phyloP scores from a whole-genome alignment of 2,113 vertebrate genomes.

The Poeciliopsis occidentalis region DNA sequence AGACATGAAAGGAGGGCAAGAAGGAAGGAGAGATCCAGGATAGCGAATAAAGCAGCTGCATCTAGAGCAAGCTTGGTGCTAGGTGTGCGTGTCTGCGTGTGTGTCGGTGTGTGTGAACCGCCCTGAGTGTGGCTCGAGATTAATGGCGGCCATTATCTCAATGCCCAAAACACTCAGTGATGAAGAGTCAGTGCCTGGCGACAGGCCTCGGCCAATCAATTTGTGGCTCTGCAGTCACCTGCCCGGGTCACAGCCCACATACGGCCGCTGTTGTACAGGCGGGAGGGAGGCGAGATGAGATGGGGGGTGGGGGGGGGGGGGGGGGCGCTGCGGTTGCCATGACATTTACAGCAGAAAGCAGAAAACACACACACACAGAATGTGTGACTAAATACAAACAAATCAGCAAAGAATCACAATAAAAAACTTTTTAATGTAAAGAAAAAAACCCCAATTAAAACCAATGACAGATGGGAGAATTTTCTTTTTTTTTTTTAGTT shows the following conservation, averaged over 20 bases:
- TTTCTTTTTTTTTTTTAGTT: no score
- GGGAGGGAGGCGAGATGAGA: constrained; percentile 14
- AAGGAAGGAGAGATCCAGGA: constrained; percentile 10
- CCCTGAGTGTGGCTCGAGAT: constrained; percentile 69
- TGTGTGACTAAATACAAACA: not conserved
- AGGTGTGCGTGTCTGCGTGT: constrained; percentile 30
- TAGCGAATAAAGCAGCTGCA: constrained; percentile 43
- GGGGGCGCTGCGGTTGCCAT: not conserved
- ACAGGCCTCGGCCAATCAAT: constrained; percentile 73
- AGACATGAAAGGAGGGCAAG: not conserved
- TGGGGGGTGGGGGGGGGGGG: not conserved
- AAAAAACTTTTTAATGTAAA: no score
- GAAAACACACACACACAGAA: not conserved
- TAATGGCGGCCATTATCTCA: constrained; percentile 79
- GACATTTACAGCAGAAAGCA: constrained; percentile 7
- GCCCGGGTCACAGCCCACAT: constrained; percentile 67
- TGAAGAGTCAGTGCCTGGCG: constrained; percentile 76
- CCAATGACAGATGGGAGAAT: no score
- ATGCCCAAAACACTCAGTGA: constrained; percentile 81
- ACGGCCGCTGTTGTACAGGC: constrained; percentile 33
- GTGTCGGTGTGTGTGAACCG: constrained; percentile 38
- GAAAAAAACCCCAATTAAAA: no score
- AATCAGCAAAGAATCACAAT: no score
- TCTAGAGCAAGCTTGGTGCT: constrained; percentile 36
- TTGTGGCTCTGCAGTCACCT: constrained; percentile 72